A percentile compares a stretch with the other conserved stretches of the same genome.
Evolutionary conservation across 2,797 vertebrate genomes (phyloP).

Genomic region (Falco concolor): DNA sequence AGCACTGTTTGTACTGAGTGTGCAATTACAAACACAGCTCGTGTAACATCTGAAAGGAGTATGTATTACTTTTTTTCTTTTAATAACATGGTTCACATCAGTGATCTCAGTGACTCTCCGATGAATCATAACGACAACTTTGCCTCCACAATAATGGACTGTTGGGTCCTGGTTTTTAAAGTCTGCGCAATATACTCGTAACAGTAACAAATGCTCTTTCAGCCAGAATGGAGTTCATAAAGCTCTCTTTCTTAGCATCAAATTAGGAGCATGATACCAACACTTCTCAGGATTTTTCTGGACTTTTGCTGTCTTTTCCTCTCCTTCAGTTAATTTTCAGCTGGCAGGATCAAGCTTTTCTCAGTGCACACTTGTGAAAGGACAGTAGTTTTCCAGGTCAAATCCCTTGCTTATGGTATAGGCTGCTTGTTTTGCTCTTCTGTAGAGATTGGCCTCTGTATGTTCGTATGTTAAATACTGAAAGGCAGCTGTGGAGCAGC

Average conservation of each 20-base stretch:
- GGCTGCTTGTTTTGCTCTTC: neutral
- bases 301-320: neutral
- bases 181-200: neutral
- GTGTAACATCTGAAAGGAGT: neutral
- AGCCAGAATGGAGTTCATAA: neutral
- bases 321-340: neutral
- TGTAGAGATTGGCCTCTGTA: accelerated
- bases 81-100: neutral
- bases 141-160: neutral
- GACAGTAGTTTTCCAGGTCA: neutral
- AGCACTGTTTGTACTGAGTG: neutral
- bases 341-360: neutral
- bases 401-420: neutral
- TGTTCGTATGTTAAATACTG: neutral
- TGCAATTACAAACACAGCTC: neutral
- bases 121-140: neutral
- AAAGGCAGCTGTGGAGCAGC: neutral
- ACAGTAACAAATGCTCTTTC: neutral
- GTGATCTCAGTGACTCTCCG: neutral
- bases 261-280: neutral
- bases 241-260: neutral
- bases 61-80: neutral
- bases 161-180: neutral
- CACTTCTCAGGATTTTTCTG: neutral
- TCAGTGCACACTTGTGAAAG: neutral